These are phyloP conservation scores for Eptesicus fuscus DNA, from an alignment of 2,113 vertebrate species.

Conservation along the genomic window DNA sequence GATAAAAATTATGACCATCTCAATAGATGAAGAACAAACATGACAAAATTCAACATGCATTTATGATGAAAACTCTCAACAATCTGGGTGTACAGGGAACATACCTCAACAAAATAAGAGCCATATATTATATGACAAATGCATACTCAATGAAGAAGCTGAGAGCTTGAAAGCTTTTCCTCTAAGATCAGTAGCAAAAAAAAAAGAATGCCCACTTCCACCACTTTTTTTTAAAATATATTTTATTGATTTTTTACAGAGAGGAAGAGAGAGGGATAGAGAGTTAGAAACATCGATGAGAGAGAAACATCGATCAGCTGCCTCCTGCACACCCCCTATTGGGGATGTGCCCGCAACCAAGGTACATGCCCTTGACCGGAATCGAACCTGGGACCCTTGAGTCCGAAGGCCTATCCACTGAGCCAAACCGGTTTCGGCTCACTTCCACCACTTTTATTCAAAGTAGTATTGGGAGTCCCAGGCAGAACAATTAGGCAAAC, in stretches of 20 bases:
- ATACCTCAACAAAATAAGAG: not conserved
- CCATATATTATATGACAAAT: not conserved
- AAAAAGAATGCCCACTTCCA: not conserved
- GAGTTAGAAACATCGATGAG: too few relatives aligned
- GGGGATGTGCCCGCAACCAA: too few relatives aligned
- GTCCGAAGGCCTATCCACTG: too few relatives aligned
- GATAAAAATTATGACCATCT: not conserved
- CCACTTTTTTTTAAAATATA: too few relatives aligned
- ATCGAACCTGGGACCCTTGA: too few relatives aligned
- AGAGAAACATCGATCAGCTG: too few relatives aligned
- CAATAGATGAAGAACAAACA: not conserved
- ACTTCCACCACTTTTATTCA: not conserved
- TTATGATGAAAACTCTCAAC: not conserved
- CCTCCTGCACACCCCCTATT: too few relatives aligned
- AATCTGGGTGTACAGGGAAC: not conserved
- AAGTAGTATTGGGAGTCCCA: not conserved
- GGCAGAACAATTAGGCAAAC: not conserved
- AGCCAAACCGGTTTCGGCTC: too few relatives aligned
- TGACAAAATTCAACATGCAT: not conserved
- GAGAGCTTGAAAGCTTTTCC: not conserved
- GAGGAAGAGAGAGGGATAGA: too few relatives aligned
- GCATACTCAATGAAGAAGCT: not conserved
- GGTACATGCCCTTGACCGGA: too few relatives aligned
- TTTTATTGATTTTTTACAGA: too few relatives aligned
- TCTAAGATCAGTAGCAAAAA: not conserved